A percentile compares a stretch with the other conserved stretches of the same genome.
phyloP scores from a whole-genome alignment of 2,888 invertebrate genomes.

The Herminia tarsipennalis region DNA sequence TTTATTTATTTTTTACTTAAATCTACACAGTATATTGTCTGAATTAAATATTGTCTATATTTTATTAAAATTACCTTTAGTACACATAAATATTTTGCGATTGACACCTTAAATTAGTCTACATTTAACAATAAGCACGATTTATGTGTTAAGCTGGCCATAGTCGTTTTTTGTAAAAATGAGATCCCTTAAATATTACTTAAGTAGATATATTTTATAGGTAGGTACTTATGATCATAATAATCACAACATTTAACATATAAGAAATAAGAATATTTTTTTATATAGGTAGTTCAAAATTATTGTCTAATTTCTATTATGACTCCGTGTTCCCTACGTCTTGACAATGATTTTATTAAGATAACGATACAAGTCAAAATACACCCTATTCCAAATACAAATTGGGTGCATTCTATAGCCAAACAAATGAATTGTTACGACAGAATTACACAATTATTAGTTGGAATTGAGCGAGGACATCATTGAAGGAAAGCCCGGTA shows the following conservation, averaged over 20 bases:
- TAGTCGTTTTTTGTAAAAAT: constrained; percentile 71
- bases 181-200: constrained; percentile 57
- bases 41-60: constrained; percentile 16
- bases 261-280: constrained; percentile 37
- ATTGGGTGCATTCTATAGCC: neutral
- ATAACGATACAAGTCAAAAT: constrained; percentile 19
- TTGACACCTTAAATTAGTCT: constrained; percentile 70
- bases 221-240: constrained; percentile 31
- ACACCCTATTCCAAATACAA: constrained; percentile 21
- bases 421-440: neutral
- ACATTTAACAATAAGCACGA: constrained; percentile 48
- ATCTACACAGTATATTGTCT: constrained; percentile 13
- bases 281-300: constrained; percentile 48
- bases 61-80: constrained; percentile 14
- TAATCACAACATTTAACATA: constrained; percentile 68
- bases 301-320: constrained; percentile 65
- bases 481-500: constrained; percentile 14
- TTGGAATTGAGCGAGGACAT: constrained; percentile 24
- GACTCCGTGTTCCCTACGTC: constrained; percentile 43
- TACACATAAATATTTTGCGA: constrained; percentile 66
- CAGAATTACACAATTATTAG: neutral
- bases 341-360: constrained; percentile 30
- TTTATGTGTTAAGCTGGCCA: constrained; percentile 65
- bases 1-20: constrained; percentile 8
- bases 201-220: constrained; percentile 19